These are phyloP conservation scores for Bombylius discolor DNA, from an alignment of 2,888 invertebrate genomes.

Conservation along the genomic window DNA sequence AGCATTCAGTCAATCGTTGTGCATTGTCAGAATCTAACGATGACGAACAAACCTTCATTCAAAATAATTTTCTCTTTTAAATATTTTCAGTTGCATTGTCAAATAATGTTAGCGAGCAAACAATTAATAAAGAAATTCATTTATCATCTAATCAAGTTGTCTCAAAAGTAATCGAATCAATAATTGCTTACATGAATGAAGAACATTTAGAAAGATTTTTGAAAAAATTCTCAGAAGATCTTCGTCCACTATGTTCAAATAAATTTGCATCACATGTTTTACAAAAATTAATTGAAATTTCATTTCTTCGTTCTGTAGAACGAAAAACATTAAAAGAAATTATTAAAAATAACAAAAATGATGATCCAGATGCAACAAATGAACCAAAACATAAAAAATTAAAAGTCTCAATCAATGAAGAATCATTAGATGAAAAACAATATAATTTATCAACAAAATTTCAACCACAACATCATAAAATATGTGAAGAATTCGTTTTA, in stretches of 20 bases:
- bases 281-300: conserved; percentile 45
- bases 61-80: neutral
- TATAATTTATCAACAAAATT: conserved; percentile 33
- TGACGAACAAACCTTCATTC: too few species aligned
- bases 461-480: conserved; percentile 38
- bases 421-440: conserved; percentile 21
- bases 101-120: conserved; percentile 62
- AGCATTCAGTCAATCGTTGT: too few species aligned
- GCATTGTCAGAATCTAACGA: too few species aligned
- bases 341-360: conserved; percentile 14
- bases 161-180: conserved; percentile 60
- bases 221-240: conserved; percentile 46
- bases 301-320: conserved; percentile 27
- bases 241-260: conserved; percentile 60
- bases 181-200: conserved; percentile 54
- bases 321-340: conserved; percentile 10
- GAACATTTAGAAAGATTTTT: conserved; percentile 50
- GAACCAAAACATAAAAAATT: conserved; percentile 27
- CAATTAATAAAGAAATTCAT: conserved; percentile 54
- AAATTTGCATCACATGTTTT: conserved; percentile 68
- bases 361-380: neutral
- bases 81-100: conserved; percentile 39
- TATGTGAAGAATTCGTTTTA: conserved; percentile 50
- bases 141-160: conserved; percentile 69
- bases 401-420: conserved; percentile 10